These are phyloP conservation scores for Thomomys bottae DNA, from an alignment of 2,113 vertebrate species.

Conservation along the genomic window DNA sequence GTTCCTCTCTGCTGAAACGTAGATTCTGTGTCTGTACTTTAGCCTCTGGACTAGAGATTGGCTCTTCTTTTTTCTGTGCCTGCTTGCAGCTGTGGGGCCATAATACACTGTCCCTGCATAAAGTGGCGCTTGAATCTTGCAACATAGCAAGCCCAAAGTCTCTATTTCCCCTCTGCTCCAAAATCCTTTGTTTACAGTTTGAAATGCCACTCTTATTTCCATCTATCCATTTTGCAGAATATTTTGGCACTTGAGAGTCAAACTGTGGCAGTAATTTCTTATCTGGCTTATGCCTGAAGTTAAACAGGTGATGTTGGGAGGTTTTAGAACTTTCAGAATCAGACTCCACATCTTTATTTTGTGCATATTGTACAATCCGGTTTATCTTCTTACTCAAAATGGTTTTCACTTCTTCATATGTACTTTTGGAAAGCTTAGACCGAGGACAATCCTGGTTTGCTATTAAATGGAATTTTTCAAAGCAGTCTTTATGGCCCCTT, in stretches of 20 bases:
- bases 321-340: conserved; percentile 88
- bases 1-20: conserved; percentile 89
- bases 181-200: conserved; percentile 86
- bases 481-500: conserved; percentile 97
- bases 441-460: conserved; percentile 96
- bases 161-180: conserved; percentile 85
- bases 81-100: conserved; percentile 85
- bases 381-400: conserved; percentile 95
- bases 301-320: conserved; percentile 87
- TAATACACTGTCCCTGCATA: conserved; percentile 80
- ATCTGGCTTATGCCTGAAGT: conserved; percentile 91
- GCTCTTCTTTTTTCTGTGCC: conserved; percentile 81
- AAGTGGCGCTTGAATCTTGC: conserved; percentile 77
- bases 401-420: conserved; percentile 96
- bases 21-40: conserved; percentile 65
- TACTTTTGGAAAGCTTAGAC: conserved; percentile 92
- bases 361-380: conserved; percentile 96
- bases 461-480: conserved; percentile 98
- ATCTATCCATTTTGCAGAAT: conserved; percentile 91
- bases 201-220: conserved; percentile 83
- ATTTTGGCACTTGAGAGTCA: conserved; percentile 95
- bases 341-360: conserved; percentile 93
- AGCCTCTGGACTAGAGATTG: conserved; percentile 67
- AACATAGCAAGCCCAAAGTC: conserved; percentile 87
- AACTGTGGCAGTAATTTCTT: conserved; percentile 90